phyloP scores from a whole-genome alignment of 2,797 vertebrate species.

The Galago senegalensis region DNA sequence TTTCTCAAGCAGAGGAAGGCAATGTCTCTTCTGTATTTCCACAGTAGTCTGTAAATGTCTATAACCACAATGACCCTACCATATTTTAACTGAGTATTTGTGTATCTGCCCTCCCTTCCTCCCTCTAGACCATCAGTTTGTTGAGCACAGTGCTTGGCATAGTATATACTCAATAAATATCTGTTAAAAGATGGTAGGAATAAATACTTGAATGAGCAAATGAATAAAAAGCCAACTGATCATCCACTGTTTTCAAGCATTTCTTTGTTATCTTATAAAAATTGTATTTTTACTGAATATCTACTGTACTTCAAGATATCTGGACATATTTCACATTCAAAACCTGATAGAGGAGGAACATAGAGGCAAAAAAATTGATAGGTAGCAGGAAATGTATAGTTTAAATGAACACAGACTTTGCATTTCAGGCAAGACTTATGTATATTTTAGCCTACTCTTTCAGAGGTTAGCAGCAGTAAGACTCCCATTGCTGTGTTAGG shows the following conservation, averaged over 20 bases:
- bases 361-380: not conserved
- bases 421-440: not conserved
- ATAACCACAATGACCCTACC: not conserved
- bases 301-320: not conserved
- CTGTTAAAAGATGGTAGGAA: not conserved
- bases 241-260: not conserved
- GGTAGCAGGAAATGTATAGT: not conserved
- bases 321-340: not conserved
- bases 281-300: not conserved
- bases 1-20: not conserved
- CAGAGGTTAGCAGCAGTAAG: not conserved
- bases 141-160: not conserved
- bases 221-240: not conserved
- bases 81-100: not conserved
- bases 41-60: not conserved
- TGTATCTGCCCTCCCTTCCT: not conserved
- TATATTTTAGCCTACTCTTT: slow-evolving; percentile 20
- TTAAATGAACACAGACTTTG: not conserved
- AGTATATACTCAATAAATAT: not conserved
- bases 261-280: not conserved
- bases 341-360: not conserved
- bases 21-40: not conserved
- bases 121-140: not conserved
- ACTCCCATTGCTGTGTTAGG: not conserved
- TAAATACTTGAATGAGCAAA: not conserved